These are phyloP conservation scores for Cephalopachus bancanus DNA, from an alignment of 2,797 vertebrate genomes.

Conservation along the genomic window DNA sequence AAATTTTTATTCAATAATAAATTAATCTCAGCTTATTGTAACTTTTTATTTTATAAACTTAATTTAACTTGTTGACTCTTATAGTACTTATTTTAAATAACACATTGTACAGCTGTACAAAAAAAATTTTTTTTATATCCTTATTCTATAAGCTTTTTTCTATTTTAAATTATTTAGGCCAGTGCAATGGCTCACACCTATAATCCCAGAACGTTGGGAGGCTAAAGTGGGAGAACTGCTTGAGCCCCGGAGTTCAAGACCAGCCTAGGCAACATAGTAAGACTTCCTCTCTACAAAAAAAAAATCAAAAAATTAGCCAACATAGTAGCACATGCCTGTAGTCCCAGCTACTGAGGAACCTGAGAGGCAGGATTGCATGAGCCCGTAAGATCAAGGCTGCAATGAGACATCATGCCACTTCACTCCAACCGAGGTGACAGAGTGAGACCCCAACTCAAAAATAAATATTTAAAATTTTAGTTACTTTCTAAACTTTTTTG, in stretches of 20 bases:
- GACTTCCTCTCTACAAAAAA: neutral
- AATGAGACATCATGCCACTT: neutral
- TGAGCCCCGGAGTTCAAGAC: neutral
- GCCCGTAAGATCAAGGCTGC: neutral
- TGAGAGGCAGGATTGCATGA: neutral
- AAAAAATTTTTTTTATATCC: neutral
- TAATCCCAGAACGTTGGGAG: neutral
- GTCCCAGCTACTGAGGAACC: neutral
- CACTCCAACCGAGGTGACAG: neutral
- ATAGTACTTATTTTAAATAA: neutral
- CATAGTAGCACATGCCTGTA: neutral
- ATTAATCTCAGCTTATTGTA: neutral
- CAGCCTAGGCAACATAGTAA: neutral
- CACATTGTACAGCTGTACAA: neutral
- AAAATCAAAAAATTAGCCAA: neutral
- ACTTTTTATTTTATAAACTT: neutral
- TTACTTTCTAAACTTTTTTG: too few species aligned
- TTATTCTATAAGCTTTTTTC: neutral
- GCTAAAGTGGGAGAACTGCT: neutral
- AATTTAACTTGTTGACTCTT: neutral
- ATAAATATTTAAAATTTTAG: neutral
- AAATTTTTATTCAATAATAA: neutral
- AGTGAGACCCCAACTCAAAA: neutral
- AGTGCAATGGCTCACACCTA: too few species aligned
- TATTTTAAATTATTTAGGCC: too few species aligned